phyloP scores from a whole-genome alignment of 1,140 invertebrate species.

The Caerostris extrusa region DNA sequence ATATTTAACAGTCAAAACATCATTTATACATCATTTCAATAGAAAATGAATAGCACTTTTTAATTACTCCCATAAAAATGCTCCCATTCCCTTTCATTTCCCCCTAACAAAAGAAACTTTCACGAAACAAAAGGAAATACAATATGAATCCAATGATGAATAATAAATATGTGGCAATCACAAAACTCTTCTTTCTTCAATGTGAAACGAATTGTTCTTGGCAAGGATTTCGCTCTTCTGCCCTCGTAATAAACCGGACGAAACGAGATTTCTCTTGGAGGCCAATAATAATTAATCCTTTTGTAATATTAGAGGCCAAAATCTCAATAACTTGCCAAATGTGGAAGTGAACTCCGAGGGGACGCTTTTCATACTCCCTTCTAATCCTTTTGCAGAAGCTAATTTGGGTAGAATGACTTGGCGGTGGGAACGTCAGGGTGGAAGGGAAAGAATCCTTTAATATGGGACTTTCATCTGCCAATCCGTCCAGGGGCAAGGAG shows the following conservation, averaged over 20 bases:
- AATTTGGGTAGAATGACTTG: constrained; percentile 66
- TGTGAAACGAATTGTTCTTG: background rate
- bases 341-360: background rate
- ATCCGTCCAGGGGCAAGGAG: constrained; percentile 9
- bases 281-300: background rate
- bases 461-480: constrained; percentile 41
- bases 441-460: constrained; percentile 10
- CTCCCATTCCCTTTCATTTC: too few species aligned
- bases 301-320: background rate
- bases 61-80: too few species aligned
- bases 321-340: constrained; percentile 22
- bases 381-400: constrained; percentile 56
- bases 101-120: too few species aligned
- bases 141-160: background rate
- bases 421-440: background rate
- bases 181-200: background rate
- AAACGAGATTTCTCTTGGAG: background rate
- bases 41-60: too few species aligned
- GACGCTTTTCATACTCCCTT: background rate
- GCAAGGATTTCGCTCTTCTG: background rate
- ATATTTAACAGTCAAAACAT: too few species aligned
- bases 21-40: too few species aligned
- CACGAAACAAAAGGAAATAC: too few species aligned
- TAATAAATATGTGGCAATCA: background rate
- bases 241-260: background rate